Conservation (phyloP, 2,888 invertebrate species). For the Apomyelois bistriatella region DNA sequence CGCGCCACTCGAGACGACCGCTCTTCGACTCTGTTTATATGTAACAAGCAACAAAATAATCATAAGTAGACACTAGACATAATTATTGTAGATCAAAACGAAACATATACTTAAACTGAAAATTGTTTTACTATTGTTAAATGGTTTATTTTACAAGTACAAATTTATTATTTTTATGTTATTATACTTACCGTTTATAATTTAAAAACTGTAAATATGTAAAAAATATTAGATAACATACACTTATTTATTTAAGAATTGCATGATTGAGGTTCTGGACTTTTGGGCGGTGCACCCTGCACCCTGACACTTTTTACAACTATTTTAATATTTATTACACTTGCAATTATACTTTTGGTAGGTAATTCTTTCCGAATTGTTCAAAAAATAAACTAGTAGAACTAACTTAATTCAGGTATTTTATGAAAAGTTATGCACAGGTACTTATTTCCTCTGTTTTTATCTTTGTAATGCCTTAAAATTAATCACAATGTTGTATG, state of each 20-base stretch:
- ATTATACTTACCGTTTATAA: slow-evolving; percentile 68
- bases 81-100: slow-evolving; percentile 52
- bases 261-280: slow-evolving; percentile 62
- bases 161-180: slow-evolving; percentile 68
- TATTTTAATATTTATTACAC: slow-evolving; percentile 18
- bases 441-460: too few relatives aligned
- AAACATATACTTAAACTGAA: slow-evolving; percentile 45
- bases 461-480: too few relatives aligned
- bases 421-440: too few relatives aligned
- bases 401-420: too few relatives aligned
- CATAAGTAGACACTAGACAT: slow-evolving; percentile 69
- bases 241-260: slow-evolving; percentile 74
- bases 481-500: too few relatives aligned
- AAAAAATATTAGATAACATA: slow-evolving; percentile 73
- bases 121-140: slow-evolving; percentile 54
- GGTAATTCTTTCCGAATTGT: not conserved
- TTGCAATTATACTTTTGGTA: not conserved
- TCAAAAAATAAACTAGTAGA: not conserved
- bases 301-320: slow-evolving; percentile 37
- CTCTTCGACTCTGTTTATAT: slow-evolving; percentile 42
- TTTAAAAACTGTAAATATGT: slow-evolving; percentile 74
- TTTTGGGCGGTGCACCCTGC: slow-evolving; percentile 50
- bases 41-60: slow-evolving; percentile 72
- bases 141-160: slow-evolving; percentile 69
- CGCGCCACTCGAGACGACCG: slow-evolving; percentile 21